Evolutionary conservation across 2,888 invertebrate genomes (phyloP).

Genomic region (Alsophila aescularia): DNA sequence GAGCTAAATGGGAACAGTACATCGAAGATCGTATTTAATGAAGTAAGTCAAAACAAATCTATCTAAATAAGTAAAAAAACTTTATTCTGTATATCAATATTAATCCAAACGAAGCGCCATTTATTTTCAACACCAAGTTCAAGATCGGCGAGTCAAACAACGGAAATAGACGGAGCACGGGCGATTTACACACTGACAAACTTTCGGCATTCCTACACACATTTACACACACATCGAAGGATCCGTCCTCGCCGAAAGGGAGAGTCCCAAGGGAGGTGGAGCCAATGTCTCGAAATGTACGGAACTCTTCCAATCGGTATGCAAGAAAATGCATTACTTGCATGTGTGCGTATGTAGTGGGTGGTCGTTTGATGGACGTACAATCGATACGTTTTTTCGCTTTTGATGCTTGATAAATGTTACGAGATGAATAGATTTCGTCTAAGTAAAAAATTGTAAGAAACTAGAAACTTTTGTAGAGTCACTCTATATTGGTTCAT

Average conservation of each 20-base stretch:
- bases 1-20: too few species aligned
- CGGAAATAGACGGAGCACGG: constrained; percentile 64
- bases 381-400: constrained; percentile 50
- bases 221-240: constrained; percentile 44
- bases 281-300: constrained; percentile 81
- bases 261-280: constrained; percentile 82
- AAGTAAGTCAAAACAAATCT: too few species aligned
- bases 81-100: not conserved
- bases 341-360: constrained; percentile 44
- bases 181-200: constrained; percentile 54
- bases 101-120: constrained; percentile 15
- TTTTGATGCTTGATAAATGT: constrained; percentile 32
- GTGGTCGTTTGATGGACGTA: constrained; percentile 58
- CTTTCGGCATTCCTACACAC: constrained; percentile 38
- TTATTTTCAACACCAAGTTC: constrained; percentile 58
- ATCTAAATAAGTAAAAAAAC: too few species aligned
- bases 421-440: constrained; percentile 19
- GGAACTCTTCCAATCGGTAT: constrained; percentile 76
- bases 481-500: not conserved
- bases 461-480: not conserved
- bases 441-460: not conserved
- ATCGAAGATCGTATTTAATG: too few species aligned
- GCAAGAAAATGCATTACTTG: constrained; percentile 78
- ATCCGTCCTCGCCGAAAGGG: constrained; percentile 62
- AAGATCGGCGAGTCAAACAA: constrained; percentile 59